Conservation (phyloP, 2,113 vertebrate genomes). For the Osmerus eperlanus region DNA sequence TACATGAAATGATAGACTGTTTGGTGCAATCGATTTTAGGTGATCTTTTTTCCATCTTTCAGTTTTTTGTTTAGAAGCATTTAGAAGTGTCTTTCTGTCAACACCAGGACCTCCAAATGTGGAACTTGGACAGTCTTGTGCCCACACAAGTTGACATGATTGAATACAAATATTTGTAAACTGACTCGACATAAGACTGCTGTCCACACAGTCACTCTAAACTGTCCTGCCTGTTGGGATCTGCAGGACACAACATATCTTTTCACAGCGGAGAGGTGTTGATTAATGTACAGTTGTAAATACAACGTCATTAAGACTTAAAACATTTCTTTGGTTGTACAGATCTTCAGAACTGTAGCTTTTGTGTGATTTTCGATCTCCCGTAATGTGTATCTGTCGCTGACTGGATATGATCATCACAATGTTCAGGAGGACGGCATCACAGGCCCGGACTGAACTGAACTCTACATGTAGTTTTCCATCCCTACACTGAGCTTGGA, state of each 20-base stretch:
- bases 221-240: neutral
- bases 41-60: slow-evolving; percentile 11
- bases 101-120: slow-evolving; percentile 38
- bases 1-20: slow-evolving; percentile 48
- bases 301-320: slow-evolving; percentile 50
- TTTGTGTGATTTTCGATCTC: slow-evolving; percentile 18
- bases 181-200: slow-evolving; percentile 6
- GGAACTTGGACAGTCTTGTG: slow-evolving; percentile 22
- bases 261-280: slow-evolving; percentile 35
- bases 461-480: slow-evolving; percentile 8
- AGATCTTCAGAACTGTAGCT: slow-evolving; percentile 32
- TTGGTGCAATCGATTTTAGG: slow-evolving; percentile 43
- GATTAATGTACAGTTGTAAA: slow-evolving; percentile 74
- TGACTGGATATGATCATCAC: slow-evolving; percentile 3
- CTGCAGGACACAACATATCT: slow-evolving; percentile 15
- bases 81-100: slow-evolving; percentile 4
- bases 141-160: slow-evolving; percentile 38
- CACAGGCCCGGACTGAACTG: slow-evolving; percentile 52
- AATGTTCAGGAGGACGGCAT: slow-evolving; percentile 36
- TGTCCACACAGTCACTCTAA: slow-evolving; percentile 10
- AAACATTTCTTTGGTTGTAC: slow-evolving; percentile 20
- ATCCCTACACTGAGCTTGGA: slow-evolving; percentile 25
- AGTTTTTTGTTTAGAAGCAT: slow-evolving; percentile 9
- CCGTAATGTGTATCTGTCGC: slow-evolving; percentile 11
- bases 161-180: slow-evolving; percentile 24